Base-by-base conservation (phyloP, 2,113 vertebrate species). In the Oostethus manadensis region DNA sequence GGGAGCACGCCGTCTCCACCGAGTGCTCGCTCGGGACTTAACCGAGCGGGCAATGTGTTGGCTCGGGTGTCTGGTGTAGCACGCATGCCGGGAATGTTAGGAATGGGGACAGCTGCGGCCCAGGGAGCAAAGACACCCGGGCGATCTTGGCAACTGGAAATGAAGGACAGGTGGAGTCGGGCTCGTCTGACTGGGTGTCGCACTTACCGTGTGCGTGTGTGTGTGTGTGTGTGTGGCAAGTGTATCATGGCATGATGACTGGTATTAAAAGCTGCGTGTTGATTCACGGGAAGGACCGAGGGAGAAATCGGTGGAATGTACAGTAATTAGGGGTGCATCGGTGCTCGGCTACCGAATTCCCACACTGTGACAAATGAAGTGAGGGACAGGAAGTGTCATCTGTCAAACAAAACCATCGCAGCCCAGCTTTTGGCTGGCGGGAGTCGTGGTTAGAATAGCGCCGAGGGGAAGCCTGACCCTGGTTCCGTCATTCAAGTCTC, bases 91-190 rank as follows among this genome's bases (percentile, higher is more conserved):
- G 73, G 76, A 79, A 86, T 81, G 77, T 77, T 58, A 63, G 70
- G 73, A 76, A 71, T 74, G 62, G 77, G 73, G 83, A 84, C 88
- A 88, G 83, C 83, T 86, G 84, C 73, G 64, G 42, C 69, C n/a
- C 73, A 76, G 51, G 46, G 65, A 70, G 79, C 11, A 77, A 68
- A 76, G 68, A 75, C 73, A 59, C 62, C 79, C 58, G 67, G 60
- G 67, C 50, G 62, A 61, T 80, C 74, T 86, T 84, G 80, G 82
- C 83, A 81, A 74, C 58, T 70, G 69, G 43, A 62, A 64, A 67
- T 55, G 56, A 64, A 26, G 60, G 81, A 80, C 81, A 84, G 82
- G 81, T 84, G 84, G 79, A 70, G 62, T 64, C 10, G 54, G 56
- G 68, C 58, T 73, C 73, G 74, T 80, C 77, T 66, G 65, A 77